Percentiles rank a stretch among this genome's conserved stretches.
phyloP scores from a whole-genome alignment of 2,113 vertebrate genomes.

The Sardina pilchardus region DNA sequence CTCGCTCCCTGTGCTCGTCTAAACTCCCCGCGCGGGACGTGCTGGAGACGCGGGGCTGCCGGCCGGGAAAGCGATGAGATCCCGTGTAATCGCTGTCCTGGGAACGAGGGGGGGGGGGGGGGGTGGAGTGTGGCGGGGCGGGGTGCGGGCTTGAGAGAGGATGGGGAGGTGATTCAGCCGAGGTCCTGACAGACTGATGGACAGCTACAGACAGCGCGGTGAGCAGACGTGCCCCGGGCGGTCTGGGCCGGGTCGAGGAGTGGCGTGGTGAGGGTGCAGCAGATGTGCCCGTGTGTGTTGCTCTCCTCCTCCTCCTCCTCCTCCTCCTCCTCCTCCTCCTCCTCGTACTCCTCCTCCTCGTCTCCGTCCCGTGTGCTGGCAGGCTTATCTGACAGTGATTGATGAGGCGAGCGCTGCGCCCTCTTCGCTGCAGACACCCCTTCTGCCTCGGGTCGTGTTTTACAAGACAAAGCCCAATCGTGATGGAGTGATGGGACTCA shows the following conservation, averaged over 20 bases:
- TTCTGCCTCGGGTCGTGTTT: conserved; percentile 9
- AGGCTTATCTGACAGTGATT: conserved; percentile 13
- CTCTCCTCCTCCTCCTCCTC: not conserved
- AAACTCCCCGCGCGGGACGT: conserved; percentile 41
- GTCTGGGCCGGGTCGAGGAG: not conserved
- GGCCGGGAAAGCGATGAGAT: not conserved
- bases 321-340: not conserved
- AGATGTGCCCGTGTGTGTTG: conserved; percentile 15
- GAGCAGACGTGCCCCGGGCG: not conserved
- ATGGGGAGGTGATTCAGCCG: too few relatives aligned
- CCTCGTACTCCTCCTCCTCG: not conserved
- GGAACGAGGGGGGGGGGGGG: not conserved
- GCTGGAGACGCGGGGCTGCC: not conserved
- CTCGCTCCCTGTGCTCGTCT: conserved; percentile 48
- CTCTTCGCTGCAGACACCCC: not conserved
- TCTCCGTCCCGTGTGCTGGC: not conserved
- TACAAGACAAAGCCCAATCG: not conserved
- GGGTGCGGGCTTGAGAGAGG: not conserved
- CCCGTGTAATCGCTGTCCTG: not conserved
- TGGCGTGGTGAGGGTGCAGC: conserved; percentile 38
- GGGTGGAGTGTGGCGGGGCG: too few relatives aligned
- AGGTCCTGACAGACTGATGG: not conserved
- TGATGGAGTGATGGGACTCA: not conserved
- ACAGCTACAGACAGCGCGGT: not conserved
- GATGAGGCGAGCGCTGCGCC: not conserved